Evolutionary conservation across 2,888 invertebrate genomes (phyloP).

Genomic region (Portevinia maculata): DNA sequence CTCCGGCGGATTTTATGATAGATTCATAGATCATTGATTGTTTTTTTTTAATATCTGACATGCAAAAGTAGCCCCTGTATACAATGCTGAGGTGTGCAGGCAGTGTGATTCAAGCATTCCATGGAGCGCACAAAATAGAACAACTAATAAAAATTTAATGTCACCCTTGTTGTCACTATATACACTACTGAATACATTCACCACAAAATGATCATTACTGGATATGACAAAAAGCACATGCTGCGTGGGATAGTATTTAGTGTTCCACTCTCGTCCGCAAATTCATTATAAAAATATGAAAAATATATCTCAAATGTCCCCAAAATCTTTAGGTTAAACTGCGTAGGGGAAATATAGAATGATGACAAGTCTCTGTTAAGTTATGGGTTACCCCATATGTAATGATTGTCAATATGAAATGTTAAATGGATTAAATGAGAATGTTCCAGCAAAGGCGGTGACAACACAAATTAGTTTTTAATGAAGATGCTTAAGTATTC

Average conservation of each 20-base stretch:
- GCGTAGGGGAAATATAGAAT: neutral
- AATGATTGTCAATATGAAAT: slow-evolving; percentile 7
- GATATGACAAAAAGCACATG: too few relatives aligned
- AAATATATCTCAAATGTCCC: neutral
- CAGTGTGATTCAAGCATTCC: too few relatives aligned
- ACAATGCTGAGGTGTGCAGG: too few relatives aligned
- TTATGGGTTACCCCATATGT: neutral
- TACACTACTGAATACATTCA: too few relatives aligned
- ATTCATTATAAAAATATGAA: neutral
- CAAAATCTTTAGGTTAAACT: neutral
- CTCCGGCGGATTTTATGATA: too few relatives aligned
- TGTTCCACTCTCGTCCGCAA: neutral
- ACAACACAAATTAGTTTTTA: neutral
- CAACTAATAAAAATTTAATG: too few relatives aligned
- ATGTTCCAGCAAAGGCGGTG: slow-evolving; percentile 7
- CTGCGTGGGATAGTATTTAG: neutral
- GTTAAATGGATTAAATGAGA: slow-evolving; percentile 10
- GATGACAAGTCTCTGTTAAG: neutral
- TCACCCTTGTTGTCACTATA: too few relatives aligned
- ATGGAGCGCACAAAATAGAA: too few relatives aligned
- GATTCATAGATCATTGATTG: too few relatives aligned
- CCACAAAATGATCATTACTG: too few relatives aligned
- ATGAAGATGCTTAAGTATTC: slow-evolving; percentile 17
- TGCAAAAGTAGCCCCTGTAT: too few relatives aligned
- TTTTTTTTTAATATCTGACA: too few relatives aligned